A percentile compares a stretch with the other conserved stretches of the same genome.
These are phyloP conservation scores for Pholis gunnellus DNA, from an alignment of 2,113 vertebrate genomes.

Conservation along the genomic window DNA sequence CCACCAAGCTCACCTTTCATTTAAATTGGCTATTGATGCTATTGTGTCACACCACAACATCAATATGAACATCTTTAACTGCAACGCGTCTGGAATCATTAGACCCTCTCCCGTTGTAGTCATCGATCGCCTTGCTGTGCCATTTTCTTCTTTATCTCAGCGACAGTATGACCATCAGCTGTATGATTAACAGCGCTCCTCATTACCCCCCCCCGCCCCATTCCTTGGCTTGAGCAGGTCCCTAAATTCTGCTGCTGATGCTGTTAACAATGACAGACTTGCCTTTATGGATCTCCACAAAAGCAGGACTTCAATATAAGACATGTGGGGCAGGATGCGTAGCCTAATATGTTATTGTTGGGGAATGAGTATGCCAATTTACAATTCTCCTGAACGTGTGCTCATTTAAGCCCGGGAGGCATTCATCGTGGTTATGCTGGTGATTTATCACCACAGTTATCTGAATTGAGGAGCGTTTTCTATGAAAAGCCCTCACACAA, in stretches of 20 bases:
- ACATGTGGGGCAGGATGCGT: neutral
- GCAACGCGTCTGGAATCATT: neutral
- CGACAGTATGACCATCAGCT: neutral
- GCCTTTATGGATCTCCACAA: neutral
- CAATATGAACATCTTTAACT: neutral
- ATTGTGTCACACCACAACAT: neutral
- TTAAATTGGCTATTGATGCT: conserved; percentile 1
- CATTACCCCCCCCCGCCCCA: neutral
- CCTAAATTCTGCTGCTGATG: neutral
- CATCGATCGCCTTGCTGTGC: neutral
- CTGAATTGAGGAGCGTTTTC: neutral
- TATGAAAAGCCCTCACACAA: neutral
- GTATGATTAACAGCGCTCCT: neutral
- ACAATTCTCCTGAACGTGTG: neutral
- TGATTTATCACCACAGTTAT: neutral
- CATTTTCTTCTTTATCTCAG: neutral
- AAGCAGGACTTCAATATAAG: neutral
- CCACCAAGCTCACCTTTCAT: neutral
- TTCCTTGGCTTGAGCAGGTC: neutral
- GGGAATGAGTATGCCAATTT: neutral
- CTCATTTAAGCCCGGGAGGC: neutral
- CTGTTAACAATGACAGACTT: neutral
- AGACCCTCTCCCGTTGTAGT: neutral
- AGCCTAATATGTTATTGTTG: neutral
- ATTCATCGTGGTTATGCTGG: neutral